Conservation (phyloP, 2,888 invertebrate species). For the Cynaeus angustus region DNA sequence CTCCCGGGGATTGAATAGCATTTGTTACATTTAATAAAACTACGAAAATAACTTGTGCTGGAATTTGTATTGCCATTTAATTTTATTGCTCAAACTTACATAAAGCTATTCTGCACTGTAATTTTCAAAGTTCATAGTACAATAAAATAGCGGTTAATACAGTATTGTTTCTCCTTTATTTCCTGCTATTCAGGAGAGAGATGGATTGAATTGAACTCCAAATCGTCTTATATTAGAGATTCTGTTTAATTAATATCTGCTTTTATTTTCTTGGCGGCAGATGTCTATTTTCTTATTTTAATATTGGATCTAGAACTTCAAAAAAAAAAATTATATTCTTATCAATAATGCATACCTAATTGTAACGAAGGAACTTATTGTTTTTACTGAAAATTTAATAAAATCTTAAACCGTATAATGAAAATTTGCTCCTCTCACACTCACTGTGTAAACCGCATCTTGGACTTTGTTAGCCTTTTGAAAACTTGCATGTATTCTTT, state of each 20-base stretch:
- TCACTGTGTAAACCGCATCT: background rate
- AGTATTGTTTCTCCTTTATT: background rate
- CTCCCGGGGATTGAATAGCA: background rate
- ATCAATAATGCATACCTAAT: too few species aligned
- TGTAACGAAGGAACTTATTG: too few species aligned
- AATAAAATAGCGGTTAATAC: background rate
- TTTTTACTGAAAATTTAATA: too few species aligned
- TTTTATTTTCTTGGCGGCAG: too few species aligned
- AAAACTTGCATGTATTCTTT: slow-evolving; percentile 29
- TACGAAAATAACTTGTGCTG: background rate
- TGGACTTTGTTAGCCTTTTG: slow-evolving; percentile 23
- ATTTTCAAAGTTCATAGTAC: slow-evolving; percentile 4
- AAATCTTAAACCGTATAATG: too few species aligned
- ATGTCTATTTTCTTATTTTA: too few species aligned
- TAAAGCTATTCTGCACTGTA: slow-evolving; percentile 2
- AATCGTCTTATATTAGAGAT: background rate
- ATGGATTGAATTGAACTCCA: background rate
- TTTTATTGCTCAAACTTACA: background rate
- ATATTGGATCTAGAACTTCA: too few species aligned
- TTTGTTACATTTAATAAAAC: slow-evolving; percentile 1
- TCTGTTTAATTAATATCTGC: background rate
- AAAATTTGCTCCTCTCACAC: too few species aligned
- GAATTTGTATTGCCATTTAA: slow-evolving; percentile 1
- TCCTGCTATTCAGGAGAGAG: background rate
- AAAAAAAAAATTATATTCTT: too few species aligned